Base-by-base conservation (phyloP, 2,797 vertebrate species). In the Ctenopoma kingsleyae region DNA sequence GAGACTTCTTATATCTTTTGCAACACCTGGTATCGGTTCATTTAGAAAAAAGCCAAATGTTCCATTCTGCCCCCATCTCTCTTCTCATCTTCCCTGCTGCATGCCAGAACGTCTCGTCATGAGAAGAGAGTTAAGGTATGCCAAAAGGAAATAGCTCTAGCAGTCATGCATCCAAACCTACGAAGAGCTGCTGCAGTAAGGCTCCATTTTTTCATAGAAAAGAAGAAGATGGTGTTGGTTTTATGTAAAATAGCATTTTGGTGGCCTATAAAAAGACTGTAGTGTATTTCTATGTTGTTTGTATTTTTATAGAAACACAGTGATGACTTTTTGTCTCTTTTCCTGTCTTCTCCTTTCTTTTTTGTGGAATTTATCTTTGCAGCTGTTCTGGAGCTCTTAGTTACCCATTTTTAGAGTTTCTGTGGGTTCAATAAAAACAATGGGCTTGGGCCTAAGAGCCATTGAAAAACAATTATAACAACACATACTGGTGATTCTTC, bases 121-220 rank as follows among this genome's bases (percentile, higher is more conserved):
- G 49, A 88, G 74, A 78, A 61, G 60, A 83, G 71, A 74, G 60
- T 22, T 30, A 23, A 74, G 32, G 56, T 47, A 44, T 67, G 85
- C 88, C 86, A 89, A 84, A 70, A 87, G 86, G 83, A 92, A 92
- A 91, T 86, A 86, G 68, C 56, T 87, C 65, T 41, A 59, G 70
- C 72, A 72, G 68, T 50, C 54, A 6, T 69, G 52, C 55, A 63
- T 87, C 83, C 84, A 87, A 77, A 84, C 38, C 55, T 60, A 68
- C 68, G 46, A 20, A 66, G 63, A 78, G 68, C 59, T 56, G 65
- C 67, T 8, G 35, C 70, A 71, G 17, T 2, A 19, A 82, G 67
- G 40, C 61, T 70, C 43, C 11, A 10, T 51, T 60, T 8, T 63
- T 52, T 53, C 1, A 7, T 44, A 63, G 43, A 48, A 35, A 41